A percentile compares a stretch with the other conserved stretches of the same genome.
phyloP scores from a whole-genome alignment of 2,888 invertebrate genomes.

The Eupithecia centaureata region DNA sequence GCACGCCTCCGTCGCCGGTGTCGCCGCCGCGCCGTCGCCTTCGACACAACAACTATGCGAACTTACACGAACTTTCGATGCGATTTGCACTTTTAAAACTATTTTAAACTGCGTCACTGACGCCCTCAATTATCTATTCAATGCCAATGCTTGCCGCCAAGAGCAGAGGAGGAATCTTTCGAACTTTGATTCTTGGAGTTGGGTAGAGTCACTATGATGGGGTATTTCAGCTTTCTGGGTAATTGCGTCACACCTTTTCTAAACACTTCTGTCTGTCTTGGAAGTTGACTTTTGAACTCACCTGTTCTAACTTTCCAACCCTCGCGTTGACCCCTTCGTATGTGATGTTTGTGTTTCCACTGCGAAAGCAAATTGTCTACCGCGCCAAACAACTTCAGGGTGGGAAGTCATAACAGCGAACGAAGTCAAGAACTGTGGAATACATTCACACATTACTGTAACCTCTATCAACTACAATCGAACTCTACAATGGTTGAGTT shows the following conservation, averaged over 20 bases:
- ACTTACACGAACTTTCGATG: conserved; percentile 57
- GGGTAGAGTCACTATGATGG: conserved; percentile 4
- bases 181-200: conserved; percentile 19
- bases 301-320: not conserved
- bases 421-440: not conserved
- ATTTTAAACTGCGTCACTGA: conserved; percentile 49
- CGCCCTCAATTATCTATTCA: conserved; percentile 46
- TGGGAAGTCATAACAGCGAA: not conserved
- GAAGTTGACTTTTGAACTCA: conserved; percentile 1
- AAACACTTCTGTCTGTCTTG: not conserved
- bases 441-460: not conserved
- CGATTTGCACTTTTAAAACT: conserved; percentile 59
- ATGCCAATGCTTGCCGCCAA: conserved; percentile 38
- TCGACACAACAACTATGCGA: conserved; percentile 60
- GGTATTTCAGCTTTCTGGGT: not conserved
- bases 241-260: not conserved
- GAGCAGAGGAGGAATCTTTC: conserved; percentile 35
- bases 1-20: conserved; percentile 75
- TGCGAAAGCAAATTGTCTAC: conserved; percentile 4
- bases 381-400: conserved; percentile 8
- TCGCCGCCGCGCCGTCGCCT: conserved; percentile 59
- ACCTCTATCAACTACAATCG: not conserved
- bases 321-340: not conserved
- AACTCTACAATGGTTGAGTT: not conserved
- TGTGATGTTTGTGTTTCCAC: conserved; percentile 2